Evolutionary conservation across 2,113 vertebrate genomes (phyloP).

Genomic region (Aldabrachelys gigantea): DNA sequence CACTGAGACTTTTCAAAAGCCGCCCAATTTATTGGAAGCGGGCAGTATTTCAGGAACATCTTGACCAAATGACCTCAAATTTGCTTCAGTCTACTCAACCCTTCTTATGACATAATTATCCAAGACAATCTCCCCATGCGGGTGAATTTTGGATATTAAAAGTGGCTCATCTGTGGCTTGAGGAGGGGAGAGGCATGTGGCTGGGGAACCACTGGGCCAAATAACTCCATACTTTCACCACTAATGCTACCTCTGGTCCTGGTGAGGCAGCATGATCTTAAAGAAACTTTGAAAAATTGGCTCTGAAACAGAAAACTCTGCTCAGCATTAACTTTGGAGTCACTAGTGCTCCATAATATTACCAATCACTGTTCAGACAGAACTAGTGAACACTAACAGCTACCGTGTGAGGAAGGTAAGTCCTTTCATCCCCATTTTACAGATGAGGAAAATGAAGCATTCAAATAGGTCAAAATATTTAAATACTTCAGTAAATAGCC

Average conservation of each 20-base stretch:
- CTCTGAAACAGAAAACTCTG: not conserved
- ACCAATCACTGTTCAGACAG: not conserved
- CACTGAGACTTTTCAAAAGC: not conserved
- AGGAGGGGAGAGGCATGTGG: not conserved
- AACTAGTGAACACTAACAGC: not conserved
- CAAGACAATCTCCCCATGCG: not conserved
- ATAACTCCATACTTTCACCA: not conserved
- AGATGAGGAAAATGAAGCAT: not conserved
- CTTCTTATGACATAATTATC: not conserved
- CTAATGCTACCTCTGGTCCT: not conserved
- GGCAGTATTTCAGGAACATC: too few relatives aligned
- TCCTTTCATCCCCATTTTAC: too few relatives aligned
- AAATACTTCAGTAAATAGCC: not conserved
- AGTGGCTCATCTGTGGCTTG: not conserved
- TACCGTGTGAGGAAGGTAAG: too few relatives aligned
- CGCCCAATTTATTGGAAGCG: not conserved
- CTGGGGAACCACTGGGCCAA: not conserved
- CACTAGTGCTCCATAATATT: not conserved
- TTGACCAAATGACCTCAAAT: not conserved
- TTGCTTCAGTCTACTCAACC: not conserved
- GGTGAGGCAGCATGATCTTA: not conserved
- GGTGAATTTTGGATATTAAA: not conserved
- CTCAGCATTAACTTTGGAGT: not conserved
- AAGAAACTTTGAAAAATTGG: not conserved
- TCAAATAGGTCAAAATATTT: not conserved